Percentiles rank a stretch among this genome's conserved stretches.
phyloP scores from a whole-genome alignment of 2,113 vertebrate genomes.

The Equus przewalskii region DNA sequence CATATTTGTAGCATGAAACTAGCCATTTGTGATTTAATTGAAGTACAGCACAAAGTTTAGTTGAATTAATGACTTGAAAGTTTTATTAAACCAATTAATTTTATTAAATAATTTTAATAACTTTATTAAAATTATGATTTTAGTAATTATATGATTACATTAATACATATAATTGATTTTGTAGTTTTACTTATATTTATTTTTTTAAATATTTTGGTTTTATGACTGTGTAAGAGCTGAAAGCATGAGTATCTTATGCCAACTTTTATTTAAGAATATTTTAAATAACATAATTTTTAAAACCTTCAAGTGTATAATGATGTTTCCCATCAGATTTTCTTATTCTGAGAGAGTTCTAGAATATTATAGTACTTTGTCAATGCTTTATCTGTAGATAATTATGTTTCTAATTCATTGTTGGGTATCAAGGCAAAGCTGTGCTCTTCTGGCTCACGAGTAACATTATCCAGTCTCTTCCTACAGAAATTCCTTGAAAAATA shows the following conservation, averaged over 20 bases:
- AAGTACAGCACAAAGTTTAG: neutral
- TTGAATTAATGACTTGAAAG: neutral
- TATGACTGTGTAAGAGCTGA: neutral
- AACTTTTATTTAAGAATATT: neutral
- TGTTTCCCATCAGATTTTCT: neutral
- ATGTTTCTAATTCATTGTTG: neutral
- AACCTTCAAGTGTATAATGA: neutral
- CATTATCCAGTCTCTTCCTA: neutral
- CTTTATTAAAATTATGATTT: neutral
- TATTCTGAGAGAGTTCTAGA: neutral
- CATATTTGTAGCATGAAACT: neutral
- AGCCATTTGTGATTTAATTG: neutral
- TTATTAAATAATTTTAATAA: neutral
- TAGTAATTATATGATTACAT: neutral
- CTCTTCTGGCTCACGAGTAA: neutral
- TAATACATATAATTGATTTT: neutral
- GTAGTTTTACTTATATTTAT: neutral
- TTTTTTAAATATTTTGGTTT: neutral
- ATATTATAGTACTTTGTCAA: neutral
- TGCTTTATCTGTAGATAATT: neutral
- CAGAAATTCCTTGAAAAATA: neutral
- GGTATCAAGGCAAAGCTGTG: neutral
- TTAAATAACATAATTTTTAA: neutral
- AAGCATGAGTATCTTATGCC: neutral
- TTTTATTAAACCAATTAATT: neutral